Evolutionary conservation across 1,140 invertebrate genomes (phyloP).

Genomic region (Dendroctonus ponderosae): DNA sequence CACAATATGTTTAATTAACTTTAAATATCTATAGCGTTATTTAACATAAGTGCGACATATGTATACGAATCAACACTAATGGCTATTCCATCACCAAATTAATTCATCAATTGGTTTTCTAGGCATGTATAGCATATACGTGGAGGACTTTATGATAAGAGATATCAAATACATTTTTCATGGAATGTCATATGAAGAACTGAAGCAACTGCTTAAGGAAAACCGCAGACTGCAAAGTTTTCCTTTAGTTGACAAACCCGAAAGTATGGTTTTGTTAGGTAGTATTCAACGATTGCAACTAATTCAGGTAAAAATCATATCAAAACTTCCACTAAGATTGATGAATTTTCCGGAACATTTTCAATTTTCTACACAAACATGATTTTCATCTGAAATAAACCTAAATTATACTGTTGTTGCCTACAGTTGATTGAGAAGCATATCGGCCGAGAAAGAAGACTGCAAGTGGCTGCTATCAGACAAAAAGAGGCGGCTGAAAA

Average conservation of each 20-base stretch:
- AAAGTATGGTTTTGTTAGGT: conserved; percentile 90
- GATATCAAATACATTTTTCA: conserved; percentile 91
- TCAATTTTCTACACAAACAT: background rate
- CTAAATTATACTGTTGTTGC: background rate
- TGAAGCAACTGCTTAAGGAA: conserved; percentile 78
- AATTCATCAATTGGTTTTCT: conserved; percentile 9
- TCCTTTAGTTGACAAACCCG: conserved; percentile 85
- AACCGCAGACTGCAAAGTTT: conserved; percentile 70
- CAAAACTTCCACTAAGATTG: background rate
- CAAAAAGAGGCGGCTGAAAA: conserved; percentile 64
- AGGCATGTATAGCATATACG: conserved; percentile 85
- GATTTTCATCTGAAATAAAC: background rate
- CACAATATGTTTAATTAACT: too few relatives aligned
- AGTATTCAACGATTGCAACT: conserved; percentile 89
- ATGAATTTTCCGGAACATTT: background rate
- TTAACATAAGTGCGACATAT: too few relatives aligned
- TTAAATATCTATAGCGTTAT: too few relatives aligned
- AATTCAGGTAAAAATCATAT: conserved; percentile 55
- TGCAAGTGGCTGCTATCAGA: conserved; percentile 69
- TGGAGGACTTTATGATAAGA: conserved; percentile 94
- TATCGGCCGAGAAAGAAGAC: conserved; percentile 77
- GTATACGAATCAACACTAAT: too few relatives aligned
- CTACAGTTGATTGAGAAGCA: conserved; percentile 77
- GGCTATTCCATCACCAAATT: too few relatives aligned
- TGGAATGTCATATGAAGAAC: conserved; percentile 82